Percentiles rank a stretch among this genome's conserved stretches.
phyloP scores from a whole-genome alignment of 1,140 invertebrate genomes.

The Anastrepha ludens region DNA sequence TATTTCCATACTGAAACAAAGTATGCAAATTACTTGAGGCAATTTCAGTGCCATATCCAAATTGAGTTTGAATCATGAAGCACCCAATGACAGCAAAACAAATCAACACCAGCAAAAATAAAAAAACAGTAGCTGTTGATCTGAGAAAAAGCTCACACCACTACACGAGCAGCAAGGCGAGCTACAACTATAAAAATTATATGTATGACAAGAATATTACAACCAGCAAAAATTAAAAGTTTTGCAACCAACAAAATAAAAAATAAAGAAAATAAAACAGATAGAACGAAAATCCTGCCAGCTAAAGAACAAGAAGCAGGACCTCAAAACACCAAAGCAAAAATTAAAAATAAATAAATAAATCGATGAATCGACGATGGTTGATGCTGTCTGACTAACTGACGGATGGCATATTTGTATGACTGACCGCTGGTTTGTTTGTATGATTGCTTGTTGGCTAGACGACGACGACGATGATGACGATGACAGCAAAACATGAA shows the following conservation, averaged over 20 bases:
- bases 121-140: neutral
- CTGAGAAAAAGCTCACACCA: neutral
- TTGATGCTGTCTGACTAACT: neutral
- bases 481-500: neutral
- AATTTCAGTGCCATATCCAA: too few relatives aligned
- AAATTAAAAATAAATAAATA: neutral
- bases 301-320: neutral
- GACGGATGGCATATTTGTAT: neutral
- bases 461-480: neutral
- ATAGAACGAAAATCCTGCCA: neutral
- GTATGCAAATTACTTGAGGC: too few relatives aligned
- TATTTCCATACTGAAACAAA: too few relatives aligned
- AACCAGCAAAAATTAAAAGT: neutral
- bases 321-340: neutral
- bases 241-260: conserved; percentile 12
- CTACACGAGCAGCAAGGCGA: neutral
- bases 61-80: too few relatives aligned
- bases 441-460: neutral
- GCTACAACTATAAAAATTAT: conserved; percentile 29
- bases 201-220: neutral
- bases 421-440: neutral
- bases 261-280: neutral
- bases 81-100: too few relatives aligned
- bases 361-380: conserved; percentile 46
- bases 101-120: too few relatives aligned